Conservation (phyloP, 2,113 vertebrate species). For the Oncorhynchus mykiss region DNA sequence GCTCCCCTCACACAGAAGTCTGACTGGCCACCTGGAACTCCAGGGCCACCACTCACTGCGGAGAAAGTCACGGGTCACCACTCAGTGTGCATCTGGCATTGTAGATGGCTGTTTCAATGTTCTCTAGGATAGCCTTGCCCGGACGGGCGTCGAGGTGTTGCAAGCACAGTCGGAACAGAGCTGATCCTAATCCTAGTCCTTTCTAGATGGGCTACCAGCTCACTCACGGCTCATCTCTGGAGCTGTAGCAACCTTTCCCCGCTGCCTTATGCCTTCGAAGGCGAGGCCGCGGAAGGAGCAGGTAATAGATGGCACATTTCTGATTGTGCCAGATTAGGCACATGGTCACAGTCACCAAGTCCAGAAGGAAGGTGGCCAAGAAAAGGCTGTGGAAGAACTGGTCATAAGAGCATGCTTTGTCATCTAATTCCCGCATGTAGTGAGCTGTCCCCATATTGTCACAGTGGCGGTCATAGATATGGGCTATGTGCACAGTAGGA, state of each 20-base stretch:
- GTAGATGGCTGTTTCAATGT: slow-evolving; percentile 12
- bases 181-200: neutral
- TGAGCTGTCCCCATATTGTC: too few relatives aligned
- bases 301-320: neutral
- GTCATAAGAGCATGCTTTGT: too few relatives aligned
- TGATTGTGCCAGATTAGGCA: neutral
- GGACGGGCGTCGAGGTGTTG: neutral
- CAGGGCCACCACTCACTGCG: slow-evolving; percentile 38
- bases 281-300: neutral
- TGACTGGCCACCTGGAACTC: slow-evolving; percentile 48
- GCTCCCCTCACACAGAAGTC: slow-evolving; percentile 35
- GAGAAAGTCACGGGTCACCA: slow-evolving; percentile 42
- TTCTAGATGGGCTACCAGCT: slow-evolving; percentile 15
- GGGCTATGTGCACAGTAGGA: too few relatives aligned
- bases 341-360: neutral
- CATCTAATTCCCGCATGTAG: too few relatives aligned
- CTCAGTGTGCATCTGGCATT: slow-evolving; percentile 39
- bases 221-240: slow-evolving; percentile 6
- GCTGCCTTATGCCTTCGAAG: neutral
- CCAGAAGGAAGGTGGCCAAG: neutral
- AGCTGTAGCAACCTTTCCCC: slow-evolving; percentile 4
- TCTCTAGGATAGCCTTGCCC: neutral
- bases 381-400: neutral
- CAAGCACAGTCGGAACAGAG: neutral
- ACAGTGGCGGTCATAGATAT: too few relatives aligned